These are phyloP conservation scores for Gadus macrocephalus DNA, from an alignment of 2,113 vertebrate genomes.

Conservation along the genomic window DNA sequence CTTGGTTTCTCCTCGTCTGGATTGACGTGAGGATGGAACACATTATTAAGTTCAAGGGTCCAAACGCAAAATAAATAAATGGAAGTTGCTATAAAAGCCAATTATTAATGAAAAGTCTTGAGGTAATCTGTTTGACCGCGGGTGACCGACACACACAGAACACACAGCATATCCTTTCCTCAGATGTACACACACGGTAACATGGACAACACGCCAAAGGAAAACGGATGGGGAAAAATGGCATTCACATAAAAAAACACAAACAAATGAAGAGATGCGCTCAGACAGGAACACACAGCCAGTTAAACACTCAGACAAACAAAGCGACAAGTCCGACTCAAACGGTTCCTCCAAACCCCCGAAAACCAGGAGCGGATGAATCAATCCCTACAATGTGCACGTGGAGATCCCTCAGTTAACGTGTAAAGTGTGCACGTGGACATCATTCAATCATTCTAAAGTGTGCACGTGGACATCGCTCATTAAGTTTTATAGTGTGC, in stretches of 20 bases:
- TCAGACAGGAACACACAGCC: conserved; percentile 28
- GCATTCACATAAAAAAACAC: conserved; percentile 13
- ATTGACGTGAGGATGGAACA: conserved; percentile 35
- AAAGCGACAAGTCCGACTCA: conserved; percentile 60
- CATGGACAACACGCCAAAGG: conserved; percentile 59
- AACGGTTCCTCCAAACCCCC: conserved; percentile 63
- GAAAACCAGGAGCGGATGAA: background rate
- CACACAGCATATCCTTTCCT: conserved; percentile 31
- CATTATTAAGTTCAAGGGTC: conserved; percentile 50
- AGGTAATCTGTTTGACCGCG: conserved; percentile 48
- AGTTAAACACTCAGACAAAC: conserved; percentile 44
- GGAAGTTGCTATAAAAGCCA: conserved; percentile 59
- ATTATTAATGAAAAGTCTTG: conserved; percentile 74
- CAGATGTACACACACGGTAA: conserved; percentile 50
- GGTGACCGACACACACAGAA: conserved; percentile 33
- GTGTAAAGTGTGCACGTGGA: too few relatives aligned
- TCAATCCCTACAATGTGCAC: background rate
- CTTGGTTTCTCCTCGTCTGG: conserved; percentile 15
- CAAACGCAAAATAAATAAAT: conserved; percentile 32
- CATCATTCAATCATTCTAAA: background rate
- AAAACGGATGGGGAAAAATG: conserved; percentile 40
- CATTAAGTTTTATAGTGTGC: too few relatives aligned
- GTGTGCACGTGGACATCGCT: background rate
- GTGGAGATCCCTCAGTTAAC: background rate
- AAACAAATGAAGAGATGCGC: conserved; percentile 20